Conservation (phyloP, 2,888 invertebrate genomes). For the Coenonympha glycerion region DNA sequence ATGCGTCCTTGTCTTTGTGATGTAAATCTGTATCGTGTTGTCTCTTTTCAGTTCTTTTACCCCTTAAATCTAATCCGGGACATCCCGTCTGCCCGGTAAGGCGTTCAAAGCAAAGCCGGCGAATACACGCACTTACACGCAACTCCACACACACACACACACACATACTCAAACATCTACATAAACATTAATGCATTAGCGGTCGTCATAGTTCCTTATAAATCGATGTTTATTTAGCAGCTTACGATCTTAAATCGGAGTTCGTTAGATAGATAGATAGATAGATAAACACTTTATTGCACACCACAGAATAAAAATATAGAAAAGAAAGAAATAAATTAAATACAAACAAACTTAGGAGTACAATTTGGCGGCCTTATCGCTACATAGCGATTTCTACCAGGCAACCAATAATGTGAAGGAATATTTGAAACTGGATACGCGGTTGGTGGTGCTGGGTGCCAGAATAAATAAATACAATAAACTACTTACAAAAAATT, state of each 20-base stretch:
- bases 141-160: slow-evolving; percentile 16
- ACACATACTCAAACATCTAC: slow-evolving; percentile 22
- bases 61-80: slow-evolving; percentile 75
- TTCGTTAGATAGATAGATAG: not conserved
- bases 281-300: not conserved
- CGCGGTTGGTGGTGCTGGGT: too few species aligned
- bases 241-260: not conserved
- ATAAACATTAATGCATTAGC: slow-evolving; percentile 19
- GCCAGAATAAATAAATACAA: too few species aligned
- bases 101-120: slow-evolving; percentile 44
- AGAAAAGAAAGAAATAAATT: too few species aligned
- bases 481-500: too few species aligned
- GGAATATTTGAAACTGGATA: too few species aligned
- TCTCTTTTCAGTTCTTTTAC: slow-evolving; percentile 68
- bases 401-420: too few species aligned
- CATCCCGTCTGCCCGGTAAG: slow-evolving; percentile 62
- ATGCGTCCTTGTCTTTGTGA: slow-evolving; percentile 49
- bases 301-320: too few species aligned
- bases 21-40: slow-evolving; percentile 37
- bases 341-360: too few species aligned
- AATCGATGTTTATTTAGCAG: not conserved
- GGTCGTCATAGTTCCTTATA: not conserved
- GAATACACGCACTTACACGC: slow-evolving; percentile 28
- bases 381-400: too few species aligned
- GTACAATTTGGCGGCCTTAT: too few species aligned